Conservation (phyloP, 2,797 vertebrate species). For the Eospalax fontanierii region DNA sequence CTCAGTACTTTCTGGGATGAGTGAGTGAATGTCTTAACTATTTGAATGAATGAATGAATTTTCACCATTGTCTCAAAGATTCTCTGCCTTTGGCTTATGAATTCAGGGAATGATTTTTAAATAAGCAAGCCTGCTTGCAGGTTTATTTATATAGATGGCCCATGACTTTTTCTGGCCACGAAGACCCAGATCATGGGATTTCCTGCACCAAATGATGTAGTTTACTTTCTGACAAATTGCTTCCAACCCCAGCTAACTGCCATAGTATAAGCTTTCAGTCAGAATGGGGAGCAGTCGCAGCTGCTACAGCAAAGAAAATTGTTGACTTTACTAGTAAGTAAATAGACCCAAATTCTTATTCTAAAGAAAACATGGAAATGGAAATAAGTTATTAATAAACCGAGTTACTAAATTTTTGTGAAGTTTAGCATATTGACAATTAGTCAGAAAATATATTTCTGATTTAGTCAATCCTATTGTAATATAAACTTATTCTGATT, state of each 20-base stretch:
- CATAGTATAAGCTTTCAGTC: background rate
- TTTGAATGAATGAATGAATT: slow-evolving; percentile 24
- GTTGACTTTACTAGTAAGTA: background rate
- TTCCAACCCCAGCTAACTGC: background rate
- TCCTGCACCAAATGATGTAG: background rate
- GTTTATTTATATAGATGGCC: slow-evolving; percentile 17
- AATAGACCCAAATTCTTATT: background rate
- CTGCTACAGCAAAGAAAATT: slow-evolving; percentile 10
- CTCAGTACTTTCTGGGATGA: background rate
- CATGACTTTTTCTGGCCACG: background rate
- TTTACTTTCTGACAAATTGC: background rate
- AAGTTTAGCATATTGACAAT: slow-evolving; percentile 4
- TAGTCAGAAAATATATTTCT: slow-evolving; percentile 2
- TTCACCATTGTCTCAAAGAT: background rate
- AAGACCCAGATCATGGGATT: background rate
- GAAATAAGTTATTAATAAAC: slow-evolving; percentile 19
- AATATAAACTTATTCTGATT: background rate
- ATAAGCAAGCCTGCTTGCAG: background rate
- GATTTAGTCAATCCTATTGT: background rate
- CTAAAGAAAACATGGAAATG: background rate
- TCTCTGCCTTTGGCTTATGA: slow-evolving; percentile 28
- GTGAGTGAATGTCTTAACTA: background rate
- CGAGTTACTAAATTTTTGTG: background rate
- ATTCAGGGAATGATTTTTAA: background rate
- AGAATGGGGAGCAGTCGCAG: background rate